Evolutionary conservation across 2,888 invertebrate species (phyloP).

Genomic region (Agapetus fuscipes): DNA sequence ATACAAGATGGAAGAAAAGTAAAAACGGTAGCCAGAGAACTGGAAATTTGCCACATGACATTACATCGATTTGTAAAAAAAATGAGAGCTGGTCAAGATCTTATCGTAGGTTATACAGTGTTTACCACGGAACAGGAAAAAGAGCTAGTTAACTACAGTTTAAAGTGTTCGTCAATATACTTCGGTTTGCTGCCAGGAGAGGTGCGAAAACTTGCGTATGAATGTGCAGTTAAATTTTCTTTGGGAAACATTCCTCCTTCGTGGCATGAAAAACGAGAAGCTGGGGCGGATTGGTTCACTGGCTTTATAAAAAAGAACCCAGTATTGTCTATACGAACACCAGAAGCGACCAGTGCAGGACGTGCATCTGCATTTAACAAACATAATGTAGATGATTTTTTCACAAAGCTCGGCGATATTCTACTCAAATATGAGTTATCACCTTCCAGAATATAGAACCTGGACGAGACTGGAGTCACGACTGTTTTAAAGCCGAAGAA

Average conservation of each 20-base stretch:
- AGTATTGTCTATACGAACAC: slow-evolving; percentile 15
- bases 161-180: slow-evolving; percentile 18
- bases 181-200: slow-evolving; percentile 19
- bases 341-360: slow-evolving; percentile 17
- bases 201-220: slow-evolving; percentile 19
- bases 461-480: slow-evolving; percentile 24
- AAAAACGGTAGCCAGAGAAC: no score
- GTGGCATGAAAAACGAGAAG: slow-evolving; percentile 16
- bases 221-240: slow-evolving; percentile 15
- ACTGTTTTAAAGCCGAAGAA: slow-evolving; percentile 24
- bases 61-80: no score
- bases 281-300: slow-evolving; percentile 16
- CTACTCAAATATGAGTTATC: slow-evolving; percentile 7
- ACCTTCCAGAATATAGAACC: slow-evolving; percentile 22
- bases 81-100: no score
- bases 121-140: no score
- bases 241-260: slow-evolving; percentile 6
- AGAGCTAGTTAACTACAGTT: no score
- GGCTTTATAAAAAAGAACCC: slow-evolving; percentile 17
- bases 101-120: no score
- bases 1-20: no score
- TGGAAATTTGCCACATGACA: no score
- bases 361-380: slow-evolving; percentile 21
- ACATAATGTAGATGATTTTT: slow-evolving; percentile 16
- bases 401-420: slow-evolving; percentile 14